Evolutionary conservation across 2,797 vertebrate genomes (phyloP).

Genomic region (Molossus molossus): DNA sequence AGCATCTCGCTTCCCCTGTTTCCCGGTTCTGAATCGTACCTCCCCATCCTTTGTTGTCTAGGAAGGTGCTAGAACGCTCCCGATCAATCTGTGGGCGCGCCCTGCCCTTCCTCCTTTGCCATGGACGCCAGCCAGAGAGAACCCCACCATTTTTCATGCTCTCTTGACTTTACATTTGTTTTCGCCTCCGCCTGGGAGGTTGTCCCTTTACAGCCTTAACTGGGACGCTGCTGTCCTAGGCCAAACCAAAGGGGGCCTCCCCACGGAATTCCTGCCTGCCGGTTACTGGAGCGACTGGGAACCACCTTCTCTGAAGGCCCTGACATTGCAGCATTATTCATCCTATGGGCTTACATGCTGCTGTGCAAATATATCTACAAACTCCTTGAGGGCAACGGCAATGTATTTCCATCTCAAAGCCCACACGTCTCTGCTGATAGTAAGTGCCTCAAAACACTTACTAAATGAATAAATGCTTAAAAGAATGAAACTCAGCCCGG

Average conservation of each 20-base stretch:
- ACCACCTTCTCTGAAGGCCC: neutral
- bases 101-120: neutral
- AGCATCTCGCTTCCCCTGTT: neutral
- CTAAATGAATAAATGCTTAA: neutral
- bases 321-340: neutral
- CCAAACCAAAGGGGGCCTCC: neutral
- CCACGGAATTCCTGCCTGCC: neutral
- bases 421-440: neutral
- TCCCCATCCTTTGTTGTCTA: neutral
- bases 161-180: neutral
- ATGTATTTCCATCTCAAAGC: slow-evolving; percentile 13
- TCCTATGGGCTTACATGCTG: neutral
- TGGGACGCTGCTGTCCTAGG: neutral
- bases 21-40: neutral
- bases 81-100: neutral
- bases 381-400: neutral
- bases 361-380: neutral
- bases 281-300: neutral
- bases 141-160: neutral
- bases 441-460: neutral
- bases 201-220: neutral
- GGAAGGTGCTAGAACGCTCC: neutral
- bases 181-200: neutral
- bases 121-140: neutral
- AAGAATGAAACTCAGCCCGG: neutral